Evolutionary conservation across 2,888 invertebrate genomes (phyloP).

Genomic region (Melinaea menophilus): DNA sequence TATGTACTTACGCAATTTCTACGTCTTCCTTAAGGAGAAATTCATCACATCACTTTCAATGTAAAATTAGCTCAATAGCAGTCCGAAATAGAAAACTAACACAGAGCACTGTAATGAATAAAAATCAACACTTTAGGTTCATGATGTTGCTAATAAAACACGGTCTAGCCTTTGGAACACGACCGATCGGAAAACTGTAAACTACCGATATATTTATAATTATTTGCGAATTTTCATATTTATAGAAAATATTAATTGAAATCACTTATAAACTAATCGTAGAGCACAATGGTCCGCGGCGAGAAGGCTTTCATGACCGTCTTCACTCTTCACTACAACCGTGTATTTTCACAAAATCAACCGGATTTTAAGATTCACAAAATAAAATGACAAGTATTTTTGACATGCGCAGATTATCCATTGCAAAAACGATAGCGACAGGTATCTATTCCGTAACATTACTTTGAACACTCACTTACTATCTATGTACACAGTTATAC

Average conservation of each 20-base stretch:
- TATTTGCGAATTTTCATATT: constrained; percentile 40
- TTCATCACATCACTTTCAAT: constrained; percentile 56
- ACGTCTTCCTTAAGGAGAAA: constrained; percentile 48
- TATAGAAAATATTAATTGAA: constrained; percentile 31
- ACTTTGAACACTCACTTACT: not conserved
- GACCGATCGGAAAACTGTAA: constrained; percentile 49
- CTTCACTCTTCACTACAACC: constrained; percentile 44
- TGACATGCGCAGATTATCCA: constrained; percentile 69
- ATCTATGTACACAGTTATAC: too few relatives aligned
- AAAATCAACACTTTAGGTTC: constrained; percentile 52
- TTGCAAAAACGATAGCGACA: constrained; percentile 43
- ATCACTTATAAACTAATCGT: constrained; percentile 47
- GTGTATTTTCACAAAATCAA: constrained; percentile 62
- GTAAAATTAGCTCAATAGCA: constrained; percentile 61
- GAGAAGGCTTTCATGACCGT: constrained; percentile 52
- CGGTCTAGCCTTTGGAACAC: constrained; percentile 15
- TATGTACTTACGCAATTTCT: constrained; percentile 69
- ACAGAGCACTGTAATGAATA: constrained; percentile 44
- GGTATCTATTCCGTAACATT: constrained; percentile 35
- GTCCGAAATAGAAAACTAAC: constrained; percentile 68
- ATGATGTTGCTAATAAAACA: constrained; percentile 41
- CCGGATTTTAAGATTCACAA: constrained; percentile 64
- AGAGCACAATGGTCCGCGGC: constrained; percentile 50
- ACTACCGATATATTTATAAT: constrained; percentile 43
- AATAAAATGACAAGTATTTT: constrained; percentile 73